These are phyloP conservation scores for Agrotis clavis DNA, from an alignment of 2,888 invertebrate species.

Conservation along the genomic window DNA sequence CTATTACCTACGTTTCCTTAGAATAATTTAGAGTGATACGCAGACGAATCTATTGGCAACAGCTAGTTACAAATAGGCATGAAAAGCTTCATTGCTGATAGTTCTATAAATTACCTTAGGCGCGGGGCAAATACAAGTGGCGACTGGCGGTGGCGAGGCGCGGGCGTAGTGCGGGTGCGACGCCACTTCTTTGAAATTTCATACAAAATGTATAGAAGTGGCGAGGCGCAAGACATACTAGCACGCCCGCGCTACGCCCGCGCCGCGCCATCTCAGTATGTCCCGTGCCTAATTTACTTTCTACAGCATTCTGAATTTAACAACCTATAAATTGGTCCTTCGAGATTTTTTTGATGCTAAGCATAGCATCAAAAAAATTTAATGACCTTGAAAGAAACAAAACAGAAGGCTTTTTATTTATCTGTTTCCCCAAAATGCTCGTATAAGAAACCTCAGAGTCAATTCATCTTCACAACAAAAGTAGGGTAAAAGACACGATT, in stretches of 20 bases:
- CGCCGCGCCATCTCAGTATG: too few relatives aligned
- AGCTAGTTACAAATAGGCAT: neutral
- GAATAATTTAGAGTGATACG: too few relatives aligned
- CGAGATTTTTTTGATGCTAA: too few relatives aligned
- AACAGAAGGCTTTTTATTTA: neutral
- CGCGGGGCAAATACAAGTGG: too few relatives aligned
- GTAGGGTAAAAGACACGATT: slow-evolving; percentile 48
- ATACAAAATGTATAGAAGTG: too few relatives aligned
- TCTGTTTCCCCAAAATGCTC: slow-evolving; percentile 28
- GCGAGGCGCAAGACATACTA: too few relatives aligned
- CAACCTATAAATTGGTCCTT: neutral
- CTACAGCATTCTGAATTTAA: neutral
- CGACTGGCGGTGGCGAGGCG: too few relatives aligned
- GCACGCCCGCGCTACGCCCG: too few relatives aligned
- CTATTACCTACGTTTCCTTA: too few relatives aligned
- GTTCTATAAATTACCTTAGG: neutral
- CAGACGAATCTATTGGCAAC: too few relatives aligned
- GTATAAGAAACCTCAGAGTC: slow-evolving; percentile 37
- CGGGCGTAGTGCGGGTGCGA: too few relatives aligned
- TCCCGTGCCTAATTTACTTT: neutral
- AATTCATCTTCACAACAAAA: slow-evolving; percentile 33
- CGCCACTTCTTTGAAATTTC: too few relatives aligned
- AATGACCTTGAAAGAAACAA: neutral
- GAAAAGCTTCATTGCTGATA: neutral
- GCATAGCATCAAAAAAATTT: neutral